Evolutionary conservation across 2,113 vertebrate species (phyloP), one percentile per base, ranked within the genome.

Genomic region (Cynocephalus volans): DNA sequence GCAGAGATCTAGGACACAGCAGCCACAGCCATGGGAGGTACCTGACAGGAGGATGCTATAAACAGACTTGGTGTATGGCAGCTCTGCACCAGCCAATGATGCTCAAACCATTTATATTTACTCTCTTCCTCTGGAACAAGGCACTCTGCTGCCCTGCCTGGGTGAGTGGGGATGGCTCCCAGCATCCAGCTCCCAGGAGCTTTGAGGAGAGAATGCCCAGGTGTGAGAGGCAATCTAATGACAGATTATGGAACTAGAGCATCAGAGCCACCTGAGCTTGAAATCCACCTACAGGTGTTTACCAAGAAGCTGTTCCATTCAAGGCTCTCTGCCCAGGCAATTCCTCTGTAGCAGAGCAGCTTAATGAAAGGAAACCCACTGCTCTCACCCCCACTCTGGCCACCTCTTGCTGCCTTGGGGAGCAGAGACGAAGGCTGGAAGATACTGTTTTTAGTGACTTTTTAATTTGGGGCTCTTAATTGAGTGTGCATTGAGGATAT

Each of bases 201-300:
- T 73, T 75, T 52, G 13, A 54, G 56, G 86, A 79, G 23, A 81
- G 77, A 95, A 90, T 24, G 69, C 64, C 70, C 17, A 64, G 79
- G n/a, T 41, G 62, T n/a, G 12, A 41, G 77, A 88, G 65, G n/a
- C 33, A 62, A 75, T 19, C 36, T 82, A 80, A 48, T 41, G 83
- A 69, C 52, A 33, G 93, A 48, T 56, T 58, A 62, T 41, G 88
- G 31, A 94, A 69, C 72, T 23, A 28, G 64, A 72, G 19, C 8
- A 19, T 54, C 41, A 73, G 23, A 58, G 17, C 18, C 90, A 67
- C 54, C 50, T 48, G 83, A 84, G 62, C 89, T 91, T 52, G n/a
- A 79, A 90, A 65, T 9, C 60, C 41, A 87, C 3, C 77, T 77
- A 81, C 45, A 54, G 50, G 41, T 87, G 79, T 94, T 94, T 88